Percentiles rank a stretch among this genome's conserved stretches.
These are phyloP conservation scores for Bombyx mandarina DNA, from an alignment of 1,140 invertebrate genomes.

Conservation along the genomic window DNA sequence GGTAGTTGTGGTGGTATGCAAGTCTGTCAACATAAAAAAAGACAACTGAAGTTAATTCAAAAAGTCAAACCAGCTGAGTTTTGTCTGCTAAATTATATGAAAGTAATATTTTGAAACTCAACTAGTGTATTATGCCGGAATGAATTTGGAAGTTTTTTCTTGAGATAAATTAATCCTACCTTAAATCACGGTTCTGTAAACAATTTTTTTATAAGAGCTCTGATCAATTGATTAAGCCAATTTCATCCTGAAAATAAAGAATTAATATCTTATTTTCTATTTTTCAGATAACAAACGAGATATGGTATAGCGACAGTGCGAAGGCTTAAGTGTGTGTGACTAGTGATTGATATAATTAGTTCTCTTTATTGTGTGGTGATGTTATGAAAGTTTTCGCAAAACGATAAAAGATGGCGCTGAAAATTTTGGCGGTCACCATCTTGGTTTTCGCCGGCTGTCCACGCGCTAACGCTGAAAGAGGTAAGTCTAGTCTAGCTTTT, in stretches of 20 bases:
- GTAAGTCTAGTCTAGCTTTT: conserved; percentile 1
- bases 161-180: too few species aligned
- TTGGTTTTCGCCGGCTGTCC: conserved; percentile 9
- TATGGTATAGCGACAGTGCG: conserved; percentile 1
- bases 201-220: too few species aligned
- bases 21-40: too few species aligned
- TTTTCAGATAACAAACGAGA: conserved; percentile 7
- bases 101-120: too few species aligned
- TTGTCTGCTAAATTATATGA: too few species aligned
- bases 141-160: too few species aligned
- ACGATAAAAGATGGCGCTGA: conserved; percentile 15
- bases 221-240: background rate
- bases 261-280: background rate
- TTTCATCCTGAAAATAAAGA: background rate
- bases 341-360: conserved; percentile 4
- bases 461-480: conserved; percentile 16
- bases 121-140: too few species aligned
- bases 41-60: too few species aligned
- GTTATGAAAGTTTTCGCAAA: conserved; percentile 5
- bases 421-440: conserved; percentile 6
- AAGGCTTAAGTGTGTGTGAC: conserved; percentile 5
- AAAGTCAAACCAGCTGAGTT: too few species aligned
- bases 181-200: too few species aligned
- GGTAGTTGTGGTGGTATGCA: too few species aligned
- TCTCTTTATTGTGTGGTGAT: conserved; percentile 11